A percentile compares a stretch with the other conserved stretches of the same genome.
Conservation (phyloP, 2,888 invertebrate genomes). For the Ptychoptera albimana region DNA sequence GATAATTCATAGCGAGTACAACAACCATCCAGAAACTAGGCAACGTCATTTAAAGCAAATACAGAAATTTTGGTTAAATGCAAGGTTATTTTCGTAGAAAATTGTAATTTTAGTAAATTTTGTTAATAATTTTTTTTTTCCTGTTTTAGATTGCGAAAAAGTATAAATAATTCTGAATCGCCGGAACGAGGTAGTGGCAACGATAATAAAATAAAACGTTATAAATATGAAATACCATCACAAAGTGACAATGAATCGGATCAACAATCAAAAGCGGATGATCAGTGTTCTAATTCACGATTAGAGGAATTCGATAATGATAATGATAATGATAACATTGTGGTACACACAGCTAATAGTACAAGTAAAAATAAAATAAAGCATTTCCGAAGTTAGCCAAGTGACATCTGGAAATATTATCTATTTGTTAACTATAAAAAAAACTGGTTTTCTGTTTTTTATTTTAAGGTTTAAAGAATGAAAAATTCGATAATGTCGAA, state of each 20-base stretch:
- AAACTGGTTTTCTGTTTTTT: too few species aligned
- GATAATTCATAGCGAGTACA: slow-evolving; percentile 24
- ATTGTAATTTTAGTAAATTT: not conserved
- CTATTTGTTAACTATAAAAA: too few species aligned
- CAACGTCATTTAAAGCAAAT: slow-evolving; percentile 27
- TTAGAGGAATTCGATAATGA: too few species aligned
- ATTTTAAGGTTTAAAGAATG: too few species aligned
- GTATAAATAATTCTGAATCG: not conserved
- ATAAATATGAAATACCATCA: slow-evolving; percentile 41
- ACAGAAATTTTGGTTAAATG: slow-evolving; percentile 30
- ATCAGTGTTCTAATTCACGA: too few species aligned
- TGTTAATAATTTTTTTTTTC: not conserved
- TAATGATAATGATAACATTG: too few species aligned
- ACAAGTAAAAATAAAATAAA: too few species aligned
- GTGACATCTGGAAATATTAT: too few species aligned
- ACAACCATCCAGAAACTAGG: slow-evolving; percentile 22
- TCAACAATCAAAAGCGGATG: too few species aligned
- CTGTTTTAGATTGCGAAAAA: not conserved
- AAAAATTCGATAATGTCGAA: too few species aligned
- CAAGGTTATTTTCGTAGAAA: slow-evolving; percentile 19
- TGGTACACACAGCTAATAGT: too few species aligned
- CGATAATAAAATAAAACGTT: not conserved
- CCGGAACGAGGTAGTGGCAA: not conserved
- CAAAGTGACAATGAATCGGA: slow-evolving; percentile 42
- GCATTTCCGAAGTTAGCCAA: too few species aligned